Percentiles rank a stretch among this genome's conserved stretches.
Evolutionary conservation across 1,140 invertebrate genomes (phyloP).

Genomic region (Brachionus sp.): DNA sequence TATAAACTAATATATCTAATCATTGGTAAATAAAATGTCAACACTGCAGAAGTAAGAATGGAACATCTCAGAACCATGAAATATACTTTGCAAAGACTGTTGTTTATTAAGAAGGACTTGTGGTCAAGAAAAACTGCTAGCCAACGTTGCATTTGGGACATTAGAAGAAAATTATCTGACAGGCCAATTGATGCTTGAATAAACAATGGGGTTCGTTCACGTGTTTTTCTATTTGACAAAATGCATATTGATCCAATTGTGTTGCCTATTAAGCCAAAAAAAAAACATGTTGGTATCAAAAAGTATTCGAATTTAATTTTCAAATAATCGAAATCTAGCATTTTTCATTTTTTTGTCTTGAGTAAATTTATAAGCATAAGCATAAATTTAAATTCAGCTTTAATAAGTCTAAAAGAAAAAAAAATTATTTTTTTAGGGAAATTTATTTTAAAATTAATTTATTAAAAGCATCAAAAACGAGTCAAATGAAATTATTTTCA

Average conservation of each 20-base stretch:
- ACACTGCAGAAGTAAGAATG: neutral
- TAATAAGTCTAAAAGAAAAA: no score
- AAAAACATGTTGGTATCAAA: slow-evolving; percentile 12
- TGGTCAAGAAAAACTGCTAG: neutral
- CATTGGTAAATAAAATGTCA: neutral
- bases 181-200: neutral
- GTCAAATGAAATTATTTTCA: no score
- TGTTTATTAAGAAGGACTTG: neutral
- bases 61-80: slow-evolving; percentile 24
- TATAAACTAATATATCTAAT: neutral
- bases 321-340: neutral
- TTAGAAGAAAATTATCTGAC: neutral
- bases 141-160: slow-evolving; percentile 20
- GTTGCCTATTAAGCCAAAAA: neutral
- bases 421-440: no score
- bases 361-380: no score
- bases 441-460: no score
- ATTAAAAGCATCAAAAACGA: no score
- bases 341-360: neutral
- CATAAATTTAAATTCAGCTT: no score
- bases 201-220: neutral
- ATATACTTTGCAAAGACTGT: slow-evolving; percentile 23
- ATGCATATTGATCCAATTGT: slow-evolving; percentile 18
- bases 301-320: neutral
- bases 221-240: neutral